These are phyloP conservation scores for Periophthalmus magnuspinnatus DNA, from an alignment of 2,797 vertebrate species.

Conservation along the genomic window DNA sequence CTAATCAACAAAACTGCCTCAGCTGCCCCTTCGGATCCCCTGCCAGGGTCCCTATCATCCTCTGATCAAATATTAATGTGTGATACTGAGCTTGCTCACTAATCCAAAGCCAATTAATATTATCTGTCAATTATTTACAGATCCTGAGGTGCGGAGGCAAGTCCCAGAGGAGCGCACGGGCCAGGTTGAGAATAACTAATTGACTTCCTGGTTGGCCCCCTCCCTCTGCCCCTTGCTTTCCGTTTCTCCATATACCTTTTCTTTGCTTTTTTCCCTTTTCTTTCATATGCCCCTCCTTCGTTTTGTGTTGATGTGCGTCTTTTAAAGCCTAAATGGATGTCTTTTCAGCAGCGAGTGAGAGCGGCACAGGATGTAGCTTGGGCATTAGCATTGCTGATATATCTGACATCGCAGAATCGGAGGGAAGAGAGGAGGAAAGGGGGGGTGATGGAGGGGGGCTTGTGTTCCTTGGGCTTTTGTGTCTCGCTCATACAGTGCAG, in stretches of 20 bases:
- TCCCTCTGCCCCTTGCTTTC: constrained; percentile 53
- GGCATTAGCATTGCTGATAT: constrained; percentile 73
- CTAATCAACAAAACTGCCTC: constrained; percentile 95
- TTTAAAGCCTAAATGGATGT: constrained; percentile 78
- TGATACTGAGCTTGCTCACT: constrained; percentile 99
- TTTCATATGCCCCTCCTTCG: constrained; percentile 60
- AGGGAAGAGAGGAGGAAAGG: constrained; percentile 10
- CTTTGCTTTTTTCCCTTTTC: constrained; percentile 46
- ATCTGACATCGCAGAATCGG: constrained; percentile 57
- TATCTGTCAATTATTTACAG: constrained; percentile 99
- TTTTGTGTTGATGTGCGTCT: constrained; percentile 73
- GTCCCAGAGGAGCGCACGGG: constrained; percentile 95
- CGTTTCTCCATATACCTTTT: constrained; percentile 45
- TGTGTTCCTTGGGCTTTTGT: constrained; percentile 60
- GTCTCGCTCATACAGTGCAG: constrained; percentile 59
- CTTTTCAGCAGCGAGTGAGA: constrained; percentile 57
- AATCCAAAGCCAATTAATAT: constrained; percentile 99
- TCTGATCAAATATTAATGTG: constrained; percentile 99
- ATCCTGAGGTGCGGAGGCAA: constrained; percentile 99
- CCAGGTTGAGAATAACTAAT: constrained; percentile 99
- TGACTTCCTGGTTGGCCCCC: constrained; percentile 84
- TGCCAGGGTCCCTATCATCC: constrained; percentile 99
- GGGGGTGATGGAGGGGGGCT: constrained; percentile 6
- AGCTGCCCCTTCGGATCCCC: constrained; percentile 93
- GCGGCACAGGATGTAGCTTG: constrained; percentile 45